These are phyloP conservation scores for Cynopterus sphinx DNA, from an alignment of 2,797 vertebrate species.

Conservation along the genomic window DNA sequence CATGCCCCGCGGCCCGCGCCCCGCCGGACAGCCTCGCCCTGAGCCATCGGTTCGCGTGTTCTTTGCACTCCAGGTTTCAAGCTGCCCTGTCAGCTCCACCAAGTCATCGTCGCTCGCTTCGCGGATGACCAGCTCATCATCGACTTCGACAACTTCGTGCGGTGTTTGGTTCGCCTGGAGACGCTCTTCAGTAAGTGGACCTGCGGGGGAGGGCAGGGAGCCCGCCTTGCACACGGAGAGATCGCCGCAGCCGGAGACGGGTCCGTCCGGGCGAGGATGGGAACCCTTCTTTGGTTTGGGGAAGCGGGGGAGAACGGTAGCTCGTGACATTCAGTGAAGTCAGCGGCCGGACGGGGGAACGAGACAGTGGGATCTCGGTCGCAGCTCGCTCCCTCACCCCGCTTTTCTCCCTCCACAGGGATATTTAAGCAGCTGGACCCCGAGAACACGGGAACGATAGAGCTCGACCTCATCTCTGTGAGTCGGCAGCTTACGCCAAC, in stretches of 20 bases:
- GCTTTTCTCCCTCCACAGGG: slow-evolving; percentile 80
- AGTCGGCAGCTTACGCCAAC: slow-evolving; percentile 41
- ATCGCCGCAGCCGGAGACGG: not conserved
- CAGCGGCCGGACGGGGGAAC: rapidly evolving
- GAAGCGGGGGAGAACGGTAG: not conserved
- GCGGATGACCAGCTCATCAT: slow-evolving; percentile 88
- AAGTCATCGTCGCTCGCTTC: slow-evolving; percentile 91
- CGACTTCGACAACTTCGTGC: slow-evolving; percentile 93
- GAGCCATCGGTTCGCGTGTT: rapidly evolving
- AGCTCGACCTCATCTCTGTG: slow-evolving; percentile 85
- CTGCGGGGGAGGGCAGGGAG: rapidly evolving
- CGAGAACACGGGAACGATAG: slow-evolving; percentile 84
- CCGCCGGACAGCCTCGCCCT: rapidly evolving
- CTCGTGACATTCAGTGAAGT: not conserved
- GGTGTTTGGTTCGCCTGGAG: slow-evolving; percentile 91
- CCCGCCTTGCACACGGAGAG: not conserved
- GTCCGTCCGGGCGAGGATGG: not conserved
- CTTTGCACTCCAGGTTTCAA: slow-evolving; percentile 87
- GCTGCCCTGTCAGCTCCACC: slow-evolving; percentile 89
- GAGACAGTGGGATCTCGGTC: rapidly evolving
- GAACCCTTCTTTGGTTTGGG: not conserved
- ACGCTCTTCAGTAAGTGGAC: slow-evolving; percentile 90
- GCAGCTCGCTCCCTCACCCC: not conserved
- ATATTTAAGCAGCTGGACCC: slow-evolving; percentile 87
- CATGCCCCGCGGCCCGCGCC: not conserved